Evolutionary conservation across 2,888 invertebrate species (phyloP).

Genomic region (Nebria salina): DNA sequence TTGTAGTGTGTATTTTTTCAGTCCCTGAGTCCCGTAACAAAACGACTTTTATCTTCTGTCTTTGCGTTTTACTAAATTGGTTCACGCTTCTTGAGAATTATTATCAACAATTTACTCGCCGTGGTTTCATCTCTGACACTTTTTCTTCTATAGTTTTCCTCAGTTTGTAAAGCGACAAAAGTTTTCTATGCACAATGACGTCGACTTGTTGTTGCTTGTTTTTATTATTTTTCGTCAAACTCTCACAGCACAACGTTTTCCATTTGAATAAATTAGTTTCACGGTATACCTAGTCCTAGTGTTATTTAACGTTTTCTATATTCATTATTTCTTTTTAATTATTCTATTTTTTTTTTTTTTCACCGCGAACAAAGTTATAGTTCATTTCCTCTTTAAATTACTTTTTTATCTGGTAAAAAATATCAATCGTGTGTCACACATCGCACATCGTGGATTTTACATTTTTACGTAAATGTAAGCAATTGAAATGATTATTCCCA

Average conservation of each 20-base stretch:
- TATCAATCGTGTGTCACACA: too few species aligned
- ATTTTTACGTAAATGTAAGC: too few species aligned
- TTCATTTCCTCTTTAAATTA: too few species aligned
- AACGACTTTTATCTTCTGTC: constrained; percentile 41
- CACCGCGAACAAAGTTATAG: background rate
- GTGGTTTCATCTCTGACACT: background rate
- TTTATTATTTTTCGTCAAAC: background rate
- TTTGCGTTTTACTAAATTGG: constrained; percentile 46
- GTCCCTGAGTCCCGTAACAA: constrained; percentile 38
- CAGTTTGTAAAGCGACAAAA: background rate
- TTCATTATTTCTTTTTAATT: constrained; percentile 1
- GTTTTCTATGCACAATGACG: background rate
- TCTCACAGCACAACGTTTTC: background rate
- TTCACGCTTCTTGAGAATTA: constrained; percentile 44
- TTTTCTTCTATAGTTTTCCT: background rate
- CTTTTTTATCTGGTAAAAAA: too few species aligned
- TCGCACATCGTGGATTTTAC: too few species aligned
- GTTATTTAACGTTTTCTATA: background rate
- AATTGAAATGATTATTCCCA: too few species aligned
- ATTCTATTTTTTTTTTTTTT: background rate
- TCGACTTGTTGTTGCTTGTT: background rate
- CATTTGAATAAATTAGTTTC: background rate
- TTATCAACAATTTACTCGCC: constrained; percentile 41
- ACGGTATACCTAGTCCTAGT: background rate
- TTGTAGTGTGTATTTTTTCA: background rate